Conservation (phyloP, 2,797 vertebrate genomes). For the Siniperca undulata region DNA sequence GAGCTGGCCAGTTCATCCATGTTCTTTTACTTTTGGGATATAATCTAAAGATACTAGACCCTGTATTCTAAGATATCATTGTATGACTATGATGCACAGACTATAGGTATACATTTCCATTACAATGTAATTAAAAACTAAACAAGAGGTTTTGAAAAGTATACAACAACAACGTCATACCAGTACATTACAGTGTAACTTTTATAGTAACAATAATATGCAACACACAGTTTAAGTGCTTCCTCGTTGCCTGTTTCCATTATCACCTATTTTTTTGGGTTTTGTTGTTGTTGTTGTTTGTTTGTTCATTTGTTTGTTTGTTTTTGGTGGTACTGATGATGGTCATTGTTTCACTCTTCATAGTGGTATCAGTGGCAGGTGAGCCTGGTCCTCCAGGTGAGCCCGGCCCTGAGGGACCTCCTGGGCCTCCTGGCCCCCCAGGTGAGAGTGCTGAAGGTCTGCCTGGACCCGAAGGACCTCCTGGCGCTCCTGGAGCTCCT, state of each 20-base stretch:
- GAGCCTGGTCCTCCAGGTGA: slow-evolving; percentile 92
- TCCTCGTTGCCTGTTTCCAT: neutral
- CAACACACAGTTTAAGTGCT: neutral
- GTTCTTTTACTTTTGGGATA: neutral
- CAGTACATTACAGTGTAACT: neutral
- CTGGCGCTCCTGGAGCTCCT: slow-evolving; percentile 90
- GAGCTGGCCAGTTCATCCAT: slow-evolving; percentile 2
- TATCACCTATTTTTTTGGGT: neutral
- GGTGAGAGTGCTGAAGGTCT: slow-evolving; percentile 90
- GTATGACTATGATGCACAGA: slow-evolving; percentile 15
- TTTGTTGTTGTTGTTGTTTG: neutral
- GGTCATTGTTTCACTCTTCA: slow-evolving; percentile 44
- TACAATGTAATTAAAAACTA: neutral
- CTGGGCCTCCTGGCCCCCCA: slow-evolving; percentile 89
- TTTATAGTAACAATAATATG: neutral
- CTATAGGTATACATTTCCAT: neutral
- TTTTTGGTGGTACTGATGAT: slow-evolving; percentile 39
- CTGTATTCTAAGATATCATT: neutral
- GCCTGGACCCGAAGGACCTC: slow-evolving; percentile 89
- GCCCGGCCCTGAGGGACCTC: slow-evolving; percentile 90
- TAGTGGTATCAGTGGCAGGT: slow-evolving; percentile 86
- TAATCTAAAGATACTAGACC: neutral
- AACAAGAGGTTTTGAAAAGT: slow-evolving; percentile 8
- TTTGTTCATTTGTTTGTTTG: slow-evolving; percentile 2
- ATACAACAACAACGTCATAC: neutral